These are phyloP conservation scores for Cataglyphis livida DNA, from an alignment of 2,888 invertebrate species.

Conservation along the genomic window DNA sequence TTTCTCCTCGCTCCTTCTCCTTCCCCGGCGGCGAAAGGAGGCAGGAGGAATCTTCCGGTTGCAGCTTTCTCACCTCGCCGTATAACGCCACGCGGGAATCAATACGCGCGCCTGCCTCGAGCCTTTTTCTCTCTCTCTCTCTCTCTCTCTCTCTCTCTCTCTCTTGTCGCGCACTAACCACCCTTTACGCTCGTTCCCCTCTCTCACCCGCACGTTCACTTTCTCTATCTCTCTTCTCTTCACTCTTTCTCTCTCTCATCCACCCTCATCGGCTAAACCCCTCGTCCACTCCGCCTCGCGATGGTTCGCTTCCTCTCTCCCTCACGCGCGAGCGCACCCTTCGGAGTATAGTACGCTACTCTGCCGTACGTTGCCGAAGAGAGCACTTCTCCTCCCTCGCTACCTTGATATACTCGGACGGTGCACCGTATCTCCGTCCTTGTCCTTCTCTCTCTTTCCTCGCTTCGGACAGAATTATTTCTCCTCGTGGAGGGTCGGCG, in stretches of 20 bases:
- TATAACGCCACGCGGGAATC: conserved; percentile 78
- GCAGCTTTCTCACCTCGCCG: conserved; percentile 76
- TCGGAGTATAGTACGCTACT: conserved; percentile 23
- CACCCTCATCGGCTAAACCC: conserved; percentile 20
- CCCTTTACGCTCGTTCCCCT: conserved; percentile 27
- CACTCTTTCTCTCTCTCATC: conserved; percentile 20
- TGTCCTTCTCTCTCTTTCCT: conserved; percentile 37
- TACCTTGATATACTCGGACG: conserved; percentile 22
- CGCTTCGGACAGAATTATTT: conserved; percentile 29
- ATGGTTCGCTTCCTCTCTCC: conserved; percentile 38
- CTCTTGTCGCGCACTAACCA: conserved; percentile 15
- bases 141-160: conserved; percentile 57
- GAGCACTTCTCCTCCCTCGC: conserved; percentile 27
- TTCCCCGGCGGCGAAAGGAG: conserved; percentile 61
- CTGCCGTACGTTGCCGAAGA: conserved; percentile 37
- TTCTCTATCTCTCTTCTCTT: conserved; percentile 31
- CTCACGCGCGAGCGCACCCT: conserved; percentile 35
- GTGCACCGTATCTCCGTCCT: conserved; percentile 41
- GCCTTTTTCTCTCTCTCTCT: conserved; percentile 66
- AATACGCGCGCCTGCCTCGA: conserved; percentile 75
- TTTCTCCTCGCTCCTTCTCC: conserved; percentile 68
- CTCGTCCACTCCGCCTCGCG: conserved; percentile 25
- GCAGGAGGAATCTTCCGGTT: conserved; percentile 73
- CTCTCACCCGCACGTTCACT: conserved; percentile 40
- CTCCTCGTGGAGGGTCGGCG: conserved; percentile 56